Evolutionary conservation across 2,888 invertebrate genomes (phyloP), one percentile per base, ranked within the genome.

Genomic region (Stomorhina lunata): DNA sequence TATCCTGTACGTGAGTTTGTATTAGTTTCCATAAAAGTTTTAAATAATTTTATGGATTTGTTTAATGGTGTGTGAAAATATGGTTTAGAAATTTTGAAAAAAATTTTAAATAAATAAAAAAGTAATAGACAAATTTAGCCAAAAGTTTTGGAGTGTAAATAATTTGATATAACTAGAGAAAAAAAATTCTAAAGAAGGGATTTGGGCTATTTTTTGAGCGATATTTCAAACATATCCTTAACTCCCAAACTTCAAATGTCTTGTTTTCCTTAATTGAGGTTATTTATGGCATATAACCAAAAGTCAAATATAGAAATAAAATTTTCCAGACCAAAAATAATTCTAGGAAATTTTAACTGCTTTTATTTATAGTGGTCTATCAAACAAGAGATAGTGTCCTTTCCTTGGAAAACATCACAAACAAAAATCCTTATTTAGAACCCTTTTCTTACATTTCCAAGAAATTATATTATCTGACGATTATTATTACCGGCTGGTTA

Each of bases 31-130:
- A 32, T 57, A 40, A 69, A 78, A 72, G 15, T 78, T 81, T 73
- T 73, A 29, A 78, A 75, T 69, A 81, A 73, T 81, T n/a, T 73
- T 75, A 69, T 73, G 34, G 48, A 73, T 65, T 69, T 78, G 81
- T 63, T 61, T 63, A 81, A 81, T 81, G 77, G 73, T 50, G 68
- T 78, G 81, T 57, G 78, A 65, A 43, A 78, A 50, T 69, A 57
- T 69, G 63, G 61, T 68, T 55, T 61, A 48, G n/a, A n/a, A n/a
- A n/a, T n/a, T n/a, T n/a, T n/a, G n/a, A n/a, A n/a, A n/a, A n/a
- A n/a, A n/a, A n/a, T n/a, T n/a, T n/a, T n/a, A n/a, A n/a, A n/a
- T n/a, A n/a, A n/a, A n/a, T n/a, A n/a, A n/a, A n/a, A n/a, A n/a
- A n/a, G n/a, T n/a, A n/a, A n/a, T n/a, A n/a, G n/a, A n/a, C n/a